These are phyloP conservation scores for Montipora efflorescens DNA, from an alignment of 64 coral and sea anemone species.

Conservation along the genomic window DNA sequence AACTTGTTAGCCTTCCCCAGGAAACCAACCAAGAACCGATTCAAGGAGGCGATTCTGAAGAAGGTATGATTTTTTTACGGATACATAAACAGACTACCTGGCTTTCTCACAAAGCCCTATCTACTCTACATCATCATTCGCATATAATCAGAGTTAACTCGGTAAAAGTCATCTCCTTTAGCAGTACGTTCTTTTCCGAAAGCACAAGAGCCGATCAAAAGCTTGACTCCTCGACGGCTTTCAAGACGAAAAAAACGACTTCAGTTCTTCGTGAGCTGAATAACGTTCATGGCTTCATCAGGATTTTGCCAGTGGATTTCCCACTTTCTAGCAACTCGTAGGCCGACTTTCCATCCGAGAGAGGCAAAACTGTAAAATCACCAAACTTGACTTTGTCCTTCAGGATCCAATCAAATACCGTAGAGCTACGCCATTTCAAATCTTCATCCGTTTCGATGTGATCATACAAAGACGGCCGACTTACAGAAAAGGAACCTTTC, in stretches of 20 bases:
- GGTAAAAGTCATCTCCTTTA: too few relatives aligned
- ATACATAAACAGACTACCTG: too few relatives aligned
- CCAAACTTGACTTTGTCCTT: slow-evolving; percentile 71
- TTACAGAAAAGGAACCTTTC: slow-evolving; percentile 60
- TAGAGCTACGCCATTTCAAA: slow-evolving; percentile 62
- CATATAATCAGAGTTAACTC: too few relatives aligned
- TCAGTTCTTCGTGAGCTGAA: neutral
- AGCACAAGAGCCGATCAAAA: too few relatives aligned
- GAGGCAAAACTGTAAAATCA: slow-evolving; percentile 66
- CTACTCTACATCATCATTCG: too few relatives aligned
- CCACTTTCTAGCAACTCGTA: slow-evolving; percentile 72
- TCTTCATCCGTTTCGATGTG: slow-evolving; percentile 53
- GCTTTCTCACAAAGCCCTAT: too few relatives aligned
- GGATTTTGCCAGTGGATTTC: slow-evolving; percentile 73
- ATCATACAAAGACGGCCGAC: slow-evolving; percentile 40
- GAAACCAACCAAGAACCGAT: too few relatives aligned
- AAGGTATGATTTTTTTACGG: too few relatives aligned
- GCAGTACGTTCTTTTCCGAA: too few relatives aligned
- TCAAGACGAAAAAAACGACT: neutral
- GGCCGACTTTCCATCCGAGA: slow-evolving; percentile 71
- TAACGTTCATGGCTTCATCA: slow-evolving; percentile 58
- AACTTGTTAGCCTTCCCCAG: too few relatives aligned
- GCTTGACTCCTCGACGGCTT: neutral
- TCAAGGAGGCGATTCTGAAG: too few relatives aligned
- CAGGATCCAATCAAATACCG: slow-evolving; percentile 70